Percentiles rank a stretch among this genome's conserved stretches.
phyloP scores from a whole-genome alignment of 37 sponge, comb jelly and placozoan species.

The Mnemiopsis leidyi region DNA sequence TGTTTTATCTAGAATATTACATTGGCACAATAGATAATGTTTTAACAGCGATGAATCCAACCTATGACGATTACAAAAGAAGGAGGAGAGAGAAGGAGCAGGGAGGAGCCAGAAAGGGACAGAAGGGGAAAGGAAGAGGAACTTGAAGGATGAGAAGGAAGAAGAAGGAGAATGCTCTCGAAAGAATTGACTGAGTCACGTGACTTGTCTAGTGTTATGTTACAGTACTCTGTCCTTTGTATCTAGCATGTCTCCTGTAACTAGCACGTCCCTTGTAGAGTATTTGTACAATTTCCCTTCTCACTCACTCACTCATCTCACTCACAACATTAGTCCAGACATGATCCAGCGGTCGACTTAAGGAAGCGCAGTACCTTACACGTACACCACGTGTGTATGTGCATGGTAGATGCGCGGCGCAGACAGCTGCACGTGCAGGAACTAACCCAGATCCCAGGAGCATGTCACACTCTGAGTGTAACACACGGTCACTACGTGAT shows the following conservation, averaged over 20 bases:
- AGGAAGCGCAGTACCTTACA: neutral
- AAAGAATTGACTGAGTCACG: no score
- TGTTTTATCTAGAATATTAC: no score
- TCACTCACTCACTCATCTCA: conserved; percentile 33
- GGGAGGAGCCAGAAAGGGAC: neutral
- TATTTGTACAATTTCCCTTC: neutral
- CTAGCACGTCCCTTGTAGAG: neutral
- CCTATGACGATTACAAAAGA: no score
- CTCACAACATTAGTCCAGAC: neutral
- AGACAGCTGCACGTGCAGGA: neutral
- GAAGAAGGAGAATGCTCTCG: neutral
- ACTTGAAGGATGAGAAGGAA: neutral
- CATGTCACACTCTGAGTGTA: neutral
- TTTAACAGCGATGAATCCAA: no score
- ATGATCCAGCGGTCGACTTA: neutral
- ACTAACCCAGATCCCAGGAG: neutral
- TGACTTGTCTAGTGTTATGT: no score
- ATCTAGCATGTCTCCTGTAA: neutral
- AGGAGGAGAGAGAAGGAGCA: neutral
- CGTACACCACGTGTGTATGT: neutral
- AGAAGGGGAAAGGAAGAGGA: neutral
- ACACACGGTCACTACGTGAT: neutral
- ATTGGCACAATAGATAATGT: no score
- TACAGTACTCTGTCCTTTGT: no score
- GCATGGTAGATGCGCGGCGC: neutral